These are phyloP conservation scores for Dyspetes luteomarginatus DNA, from an alignment of 2,888 invertebrate species.

Conservation along the genomic window DNA sequence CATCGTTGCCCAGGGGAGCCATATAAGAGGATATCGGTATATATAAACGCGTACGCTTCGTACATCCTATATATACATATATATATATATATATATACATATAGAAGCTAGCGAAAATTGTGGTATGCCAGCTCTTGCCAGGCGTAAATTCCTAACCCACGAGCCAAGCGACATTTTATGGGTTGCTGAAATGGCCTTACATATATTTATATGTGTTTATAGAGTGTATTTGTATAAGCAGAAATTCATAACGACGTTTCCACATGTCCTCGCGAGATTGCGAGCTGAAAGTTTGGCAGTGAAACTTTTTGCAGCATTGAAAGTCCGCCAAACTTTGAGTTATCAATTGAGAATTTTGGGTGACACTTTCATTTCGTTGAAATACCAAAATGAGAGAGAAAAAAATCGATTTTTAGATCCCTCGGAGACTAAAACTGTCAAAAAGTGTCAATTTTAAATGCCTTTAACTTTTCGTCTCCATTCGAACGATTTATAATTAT, in stretches of 20 bases:
- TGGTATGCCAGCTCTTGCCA: constrained; percentile 49
- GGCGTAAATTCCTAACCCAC: constrained; percentile 43
- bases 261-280: constrained; percentile 6
- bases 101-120: constrained; percentile 31
- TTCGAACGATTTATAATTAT: too few species aligned
- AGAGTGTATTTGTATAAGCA: background rate
- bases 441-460: too few species aligned
- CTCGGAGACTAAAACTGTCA: too few species aligned
- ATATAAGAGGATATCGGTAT: constrained; percentile 34
- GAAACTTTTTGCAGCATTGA: background rate
- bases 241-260: constrained; percentile 15
- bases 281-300: constrained; percentile 16
- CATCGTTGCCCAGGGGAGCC: constrained; percentile 21
- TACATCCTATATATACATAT: background rate
- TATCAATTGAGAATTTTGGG: too few species aligned
- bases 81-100: background rate
- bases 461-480: too few species aligned
- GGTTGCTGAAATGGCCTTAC: background rate
- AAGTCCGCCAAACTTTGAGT: too few species aligned
- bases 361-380: too few species aligned
- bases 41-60: background rate
- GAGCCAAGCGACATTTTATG: constrained; percentile 37
- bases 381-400: too few species aligned
- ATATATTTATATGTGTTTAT: background rate
- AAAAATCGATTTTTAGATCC: too few species aligned